Evolutionary conservation across 2,888 invertebrate genomes (phyloP), one percentile per base, ranked within the genome.

Genomic region (Trichopria drosophilae): DNA sequence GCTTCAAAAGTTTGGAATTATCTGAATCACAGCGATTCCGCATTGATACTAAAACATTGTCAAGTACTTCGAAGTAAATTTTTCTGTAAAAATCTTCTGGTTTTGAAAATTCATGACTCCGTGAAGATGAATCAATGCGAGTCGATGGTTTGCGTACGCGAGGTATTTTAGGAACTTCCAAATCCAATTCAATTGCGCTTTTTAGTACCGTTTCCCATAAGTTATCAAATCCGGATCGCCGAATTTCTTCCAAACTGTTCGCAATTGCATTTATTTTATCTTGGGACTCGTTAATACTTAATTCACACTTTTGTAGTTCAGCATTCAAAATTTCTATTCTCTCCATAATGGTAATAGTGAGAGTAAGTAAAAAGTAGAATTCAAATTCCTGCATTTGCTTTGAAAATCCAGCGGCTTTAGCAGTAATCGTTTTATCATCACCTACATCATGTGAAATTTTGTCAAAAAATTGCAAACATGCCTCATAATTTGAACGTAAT

Each of bases 261-360:
- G n/a, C n/a, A n/a, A n/a, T n/a, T n/a, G n/a, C n/a, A n/a, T n/a
- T n/a, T n/a, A n/a, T n/a, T n/a, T n/a, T n/a, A n/a, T n/a, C 19
- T 24, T 47, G 12, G 10, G 39, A 28, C 12, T 48, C 41, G 28
- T 36, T 49, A 18, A 50, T 34, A 29, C 52, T 51, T 36, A 57
- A 42, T 16, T 55, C 55, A 18, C 26, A 34, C 36, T 52, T 53
- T 50, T 52, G 49, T 24, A 51, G 40, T 18, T 57, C 43, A 16
- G 40, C 28, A 35, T 56, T 56, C 10, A 54, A 46, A 10, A 52
- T 24, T 49, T 56, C 52, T 16, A 54, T 46, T 4, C 54, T 39
- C 6, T 59, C 50, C 28, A 59, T 57, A 47, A 57, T 59, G 20
- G 42, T 34, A 45, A 59, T 57, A 15, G 47, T 37, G 20, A 44